Conservation (phyloP, 2,888 invertebrate species). For the Julus scanicus region DNA sequence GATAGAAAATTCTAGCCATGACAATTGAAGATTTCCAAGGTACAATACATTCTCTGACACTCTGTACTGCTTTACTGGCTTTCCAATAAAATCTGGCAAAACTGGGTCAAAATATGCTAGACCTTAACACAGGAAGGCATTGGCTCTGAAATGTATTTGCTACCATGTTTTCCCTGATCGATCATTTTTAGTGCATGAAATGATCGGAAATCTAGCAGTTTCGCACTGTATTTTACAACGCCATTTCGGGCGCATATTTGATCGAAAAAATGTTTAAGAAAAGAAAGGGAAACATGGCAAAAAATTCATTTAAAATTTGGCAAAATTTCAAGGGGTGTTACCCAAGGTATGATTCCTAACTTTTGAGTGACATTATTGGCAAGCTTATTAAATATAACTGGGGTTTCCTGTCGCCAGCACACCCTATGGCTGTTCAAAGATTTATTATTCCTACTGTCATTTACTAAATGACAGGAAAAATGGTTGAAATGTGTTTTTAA, state of each 20-base stretch:
- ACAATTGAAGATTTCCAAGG: too few species aligned
- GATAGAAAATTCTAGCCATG: too few species aligned
- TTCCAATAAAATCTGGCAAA: neutral
- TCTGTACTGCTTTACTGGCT: neutral
- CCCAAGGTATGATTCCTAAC: neutral
- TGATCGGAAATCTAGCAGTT: slow-evolving; percentile 6
- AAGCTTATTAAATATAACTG: neutral
- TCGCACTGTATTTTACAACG: neutral
- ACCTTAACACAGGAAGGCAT: neutral
- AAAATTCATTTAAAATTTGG: neutral
- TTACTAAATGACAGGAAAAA: too few species aligned
- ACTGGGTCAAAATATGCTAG: neutral
- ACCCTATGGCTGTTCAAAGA: neutral
- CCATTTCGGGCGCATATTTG: slow-evolving; percentile 16
- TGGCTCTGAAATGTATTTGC: neutral
- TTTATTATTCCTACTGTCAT: too few species aligned
- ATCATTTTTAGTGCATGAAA: slow-evolving; percentile 26
- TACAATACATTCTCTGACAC: too few species aligned
- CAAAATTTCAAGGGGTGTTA: neutral
- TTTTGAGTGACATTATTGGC: slow-evolving; percentile 1
- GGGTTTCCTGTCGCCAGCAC: neutral
- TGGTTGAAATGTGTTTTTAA: too few species aligned
- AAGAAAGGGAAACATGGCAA: neutral
- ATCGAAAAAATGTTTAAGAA: neutral
- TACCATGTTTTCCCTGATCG: slow-evolving; percentile 3